Evolutionary conservation across 2,888 invertebrate genomes (phyloP).

Genomic region (Pinctada fucata): DNA sequence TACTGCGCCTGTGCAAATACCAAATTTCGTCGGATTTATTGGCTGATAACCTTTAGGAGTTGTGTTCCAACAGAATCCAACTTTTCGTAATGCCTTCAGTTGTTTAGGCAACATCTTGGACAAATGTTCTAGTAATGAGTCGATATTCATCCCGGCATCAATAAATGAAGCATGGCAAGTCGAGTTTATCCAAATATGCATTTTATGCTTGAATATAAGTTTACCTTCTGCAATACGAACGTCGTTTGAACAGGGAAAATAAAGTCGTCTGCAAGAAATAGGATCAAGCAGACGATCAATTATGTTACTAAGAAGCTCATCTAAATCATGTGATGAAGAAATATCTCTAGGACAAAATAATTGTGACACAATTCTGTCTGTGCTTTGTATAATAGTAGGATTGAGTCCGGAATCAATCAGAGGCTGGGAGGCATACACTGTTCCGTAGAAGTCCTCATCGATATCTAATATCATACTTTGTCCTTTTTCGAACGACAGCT

Average conservation of each 20-base stretch:
- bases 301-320: not conserved
- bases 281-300: not conserved
- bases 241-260: not conserved
- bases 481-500: not conserved
- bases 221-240: not conserved
- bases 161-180: not conserved
- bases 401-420: not conserved
- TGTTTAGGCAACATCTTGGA: slow-evolving; percentile 33
- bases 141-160: not conserved
- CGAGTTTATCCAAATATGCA: not conserved
- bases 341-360: not conserved
- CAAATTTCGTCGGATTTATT: slow-evolving; percentile 37
- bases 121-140: not conserved
- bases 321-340: not conserved
- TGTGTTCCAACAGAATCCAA: slow-evolving; percentile 59
- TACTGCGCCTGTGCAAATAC: slow-evolving; percentile 60
- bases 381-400: not conserved
- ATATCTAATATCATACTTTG: not conserved
- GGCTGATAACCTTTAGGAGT: slow-evolving; percentile 52
- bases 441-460: not conserved
- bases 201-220: not conserved
- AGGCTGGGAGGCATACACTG: not conserved
- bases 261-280: not conserved
- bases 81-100: slow-evolving; percentile 46
- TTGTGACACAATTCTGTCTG: not conserved